Base-by-base conservation (phyloP, 2,797 vertebrate genomes). In the Antennarius maculatus region DNA sequence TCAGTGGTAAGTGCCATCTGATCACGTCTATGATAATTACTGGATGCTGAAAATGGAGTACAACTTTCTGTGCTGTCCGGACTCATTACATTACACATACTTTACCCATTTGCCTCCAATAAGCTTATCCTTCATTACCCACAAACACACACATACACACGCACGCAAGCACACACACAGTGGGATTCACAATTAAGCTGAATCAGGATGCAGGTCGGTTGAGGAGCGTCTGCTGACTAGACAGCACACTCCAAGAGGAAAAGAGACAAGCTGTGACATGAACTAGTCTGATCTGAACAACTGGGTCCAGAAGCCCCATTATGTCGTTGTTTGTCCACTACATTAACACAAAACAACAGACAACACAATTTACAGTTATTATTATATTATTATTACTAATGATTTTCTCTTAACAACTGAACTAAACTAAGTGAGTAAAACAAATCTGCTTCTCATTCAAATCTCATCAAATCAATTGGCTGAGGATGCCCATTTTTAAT, bases 151-250 rank as follows among this genome's bases (percentile, higher is more conserved):
- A 49, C 27, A 42, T 59, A 61, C 52, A 46, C 8, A 49, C 47
- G 63, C 41, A 65, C 34, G 63, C 67, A 66, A 47, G 64, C 52
- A 82, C 51, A 58, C 45, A 76, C 84, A 82, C 85, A 49, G 54
- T 80, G 84, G 86, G 82, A 90, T 87, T 89, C 78, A 84, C 79
- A 89, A 90, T 92, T 87, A 90, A 88, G 89, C 89, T 90, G 89
- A 91, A 84, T 92, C 89, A 92, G 85, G 83, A 83, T 70, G 67
- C 52, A 74, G 54, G 43, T 71, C 68, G 62, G 74, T 71, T 69
- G 55, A 83, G 63, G 64, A 55, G 45, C 12, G 13, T 60, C 50
- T 74, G 58, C 75, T 85, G 74, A 87, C 76, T 76, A 85, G 84
- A 84, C 66, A 31, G 62, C 53, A 34, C 61, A 14, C 39, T 63